phyloP scores from a whole-genome alignment of 2,888 invertebrate genomes.

The Ichneumon xanthorius region DNA sequence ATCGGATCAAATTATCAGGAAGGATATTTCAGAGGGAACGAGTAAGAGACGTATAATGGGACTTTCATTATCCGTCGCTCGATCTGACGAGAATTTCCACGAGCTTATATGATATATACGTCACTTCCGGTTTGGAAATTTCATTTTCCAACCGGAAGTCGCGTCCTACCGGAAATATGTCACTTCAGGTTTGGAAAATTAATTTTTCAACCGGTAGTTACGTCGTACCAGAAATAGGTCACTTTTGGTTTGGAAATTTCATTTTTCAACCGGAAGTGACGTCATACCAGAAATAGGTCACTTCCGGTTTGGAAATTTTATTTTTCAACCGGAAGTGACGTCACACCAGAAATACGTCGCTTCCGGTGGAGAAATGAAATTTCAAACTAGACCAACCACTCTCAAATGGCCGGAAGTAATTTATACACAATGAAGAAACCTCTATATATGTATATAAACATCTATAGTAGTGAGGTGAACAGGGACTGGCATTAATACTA shows the following conservation, averaged over 20 bases:
- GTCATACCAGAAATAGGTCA: no score
- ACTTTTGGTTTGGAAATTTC: neutral
- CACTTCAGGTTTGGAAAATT: no score
- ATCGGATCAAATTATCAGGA: conserved; percentile 34
- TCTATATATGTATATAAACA: conserved; percentile 13
- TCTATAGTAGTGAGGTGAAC: neutral
- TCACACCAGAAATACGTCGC: neutral
- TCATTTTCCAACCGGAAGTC: neutral
- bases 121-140: neutral
- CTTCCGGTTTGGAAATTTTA: no score
- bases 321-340: neutral
- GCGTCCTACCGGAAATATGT: no score
- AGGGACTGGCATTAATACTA: neutral
- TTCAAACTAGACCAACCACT: neutral
- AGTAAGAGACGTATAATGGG: neutral
- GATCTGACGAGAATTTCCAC: conserved; percentile 7
- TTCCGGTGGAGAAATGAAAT: neutral
- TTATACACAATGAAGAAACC: neutral
- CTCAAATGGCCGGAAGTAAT: no score
- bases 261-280: neutral
- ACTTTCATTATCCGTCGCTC: neutral
- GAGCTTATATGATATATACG: neutral
- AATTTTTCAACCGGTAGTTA: neutral
- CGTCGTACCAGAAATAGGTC: neutral
- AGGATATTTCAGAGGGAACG: neutral